A percentile compares a stretch with the other conserved stretches of the same genome.
phyloP scores from a whole-genome alignment of 2,888 invertebrate species.

The Drosophila putrida region DNA sequence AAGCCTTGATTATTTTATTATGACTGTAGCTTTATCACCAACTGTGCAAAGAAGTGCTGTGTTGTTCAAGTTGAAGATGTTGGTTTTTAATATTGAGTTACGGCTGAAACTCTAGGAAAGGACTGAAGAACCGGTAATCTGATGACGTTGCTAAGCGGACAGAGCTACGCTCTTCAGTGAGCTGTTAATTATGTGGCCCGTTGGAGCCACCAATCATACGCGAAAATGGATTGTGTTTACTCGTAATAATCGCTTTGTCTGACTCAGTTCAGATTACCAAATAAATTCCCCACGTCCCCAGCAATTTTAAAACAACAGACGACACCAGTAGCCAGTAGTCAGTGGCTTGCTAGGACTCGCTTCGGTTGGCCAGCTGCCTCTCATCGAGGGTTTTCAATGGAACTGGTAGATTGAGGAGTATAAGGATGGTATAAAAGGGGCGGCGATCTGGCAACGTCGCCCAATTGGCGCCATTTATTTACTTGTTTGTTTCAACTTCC shows the following conservation, averaged over 20 bases:
- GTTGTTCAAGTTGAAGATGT: constrained; percentile 67
- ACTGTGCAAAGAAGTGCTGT: constrained; percentile 43
- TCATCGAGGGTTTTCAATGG: neutral
- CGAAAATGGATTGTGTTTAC: constrained; percentile 80
- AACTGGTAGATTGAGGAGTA: neutral
- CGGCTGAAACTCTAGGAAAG: constrained; percentile 23
- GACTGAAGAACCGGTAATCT: constrained; percentile 25
- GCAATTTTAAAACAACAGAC: constrained; percentile 73
- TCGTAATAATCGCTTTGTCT: constrained; percentile 77
- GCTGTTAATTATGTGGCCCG: constrained; percentile 54
- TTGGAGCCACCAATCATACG: constrained; percentile 68
- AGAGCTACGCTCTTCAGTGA: constrained; percentile 25
- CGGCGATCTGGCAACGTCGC: constrained; percentile 45
- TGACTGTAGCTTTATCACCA: neutral
- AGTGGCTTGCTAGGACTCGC: constrained; percentile 28
- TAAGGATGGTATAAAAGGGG: neutral
- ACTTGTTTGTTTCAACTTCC: constrained; percentile 81
- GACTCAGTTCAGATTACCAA: constrained; percentile 76
- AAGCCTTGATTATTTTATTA: too few relatives aligned
- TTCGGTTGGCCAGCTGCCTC: constrained; percentile 16
- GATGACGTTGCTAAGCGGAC: constrained; percentile 57
- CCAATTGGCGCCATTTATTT: constrained; percentile 82
- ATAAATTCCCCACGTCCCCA: constrained; percentile 62
- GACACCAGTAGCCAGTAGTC: constrained; percentile 28
- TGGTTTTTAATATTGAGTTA: constrained; percentile 78